Conservation (phyloP, 2,888 invertebrate genomes). For the Phoronis australis region DNA sequence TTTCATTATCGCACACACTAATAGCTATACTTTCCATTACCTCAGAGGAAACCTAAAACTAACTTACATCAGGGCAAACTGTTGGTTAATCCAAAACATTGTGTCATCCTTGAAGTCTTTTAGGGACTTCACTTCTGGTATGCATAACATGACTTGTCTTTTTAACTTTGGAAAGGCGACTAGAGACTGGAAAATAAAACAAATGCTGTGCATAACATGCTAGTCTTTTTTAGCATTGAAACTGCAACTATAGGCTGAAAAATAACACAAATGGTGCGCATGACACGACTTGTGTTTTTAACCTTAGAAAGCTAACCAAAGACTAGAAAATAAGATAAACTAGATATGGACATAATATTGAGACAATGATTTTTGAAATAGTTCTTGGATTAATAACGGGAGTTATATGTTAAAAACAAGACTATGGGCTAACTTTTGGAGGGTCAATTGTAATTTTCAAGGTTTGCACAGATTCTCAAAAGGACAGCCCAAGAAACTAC, state of each 20-base stretch:
- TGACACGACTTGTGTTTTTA: no score
- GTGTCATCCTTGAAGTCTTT: slow-evolving; percentile 93
- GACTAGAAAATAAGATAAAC: background rate
- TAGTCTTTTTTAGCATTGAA: slow-evolving; percentile 8
- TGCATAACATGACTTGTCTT: slow-evolving; percentile 81
- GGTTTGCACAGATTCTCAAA: no score
- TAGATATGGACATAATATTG: background rate
- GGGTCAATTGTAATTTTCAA: no score
- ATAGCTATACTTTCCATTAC: no score
- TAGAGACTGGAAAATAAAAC: slow-evolving; percentile 64
- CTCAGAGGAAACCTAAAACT: no score
- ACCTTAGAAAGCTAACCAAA: background rate
- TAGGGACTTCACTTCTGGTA: slow-evolving; percentile 71
- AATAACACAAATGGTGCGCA: background rate
- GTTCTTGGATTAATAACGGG: no score
- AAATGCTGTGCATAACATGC: background rate
- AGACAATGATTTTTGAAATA: background rate
- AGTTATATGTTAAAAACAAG: no score
- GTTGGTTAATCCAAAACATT: slow-evolving; percentile 94
- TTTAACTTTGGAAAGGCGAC: slow-evolving; percentile 95
- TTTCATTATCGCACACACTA: no score
- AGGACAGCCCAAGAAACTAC: no score
- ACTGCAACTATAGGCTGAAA: slow-evolving; percentile 14
- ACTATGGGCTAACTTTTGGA: no score
- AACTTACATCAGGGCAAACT: slow-evolving; percentile 75